phyloP scores from a whole-genome alignment of 2,888 invertebrate genomes.

The Amiota minor region DNA sequence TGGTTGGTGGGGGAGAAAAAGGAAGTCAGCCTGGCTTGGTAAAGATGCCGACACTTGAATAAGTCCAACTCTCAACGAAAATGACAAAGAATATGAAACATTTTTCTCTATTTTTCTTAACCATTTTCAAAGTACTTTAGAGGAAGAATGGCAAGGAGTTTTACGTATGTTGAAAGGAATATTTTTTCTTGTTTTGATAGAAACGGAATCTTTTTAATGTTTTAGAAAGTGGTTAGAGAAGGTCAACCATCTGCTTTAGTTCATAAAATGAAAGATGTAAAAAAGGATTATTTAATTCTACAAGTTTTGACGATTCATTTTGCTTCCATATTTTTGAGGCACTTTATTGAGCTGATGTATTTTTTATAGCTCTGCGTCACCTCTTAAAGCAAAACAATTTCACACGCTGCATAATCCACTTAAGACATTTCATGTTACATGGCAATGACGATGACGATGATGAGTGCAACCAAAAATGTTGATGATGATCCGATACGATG shows the following conservation, averaged over 20 bases:
- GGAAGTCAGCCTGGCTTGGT: background rate
- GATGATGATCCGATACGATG: slow-evolving; percentile 29
- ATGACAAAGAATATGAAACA: slow-evolving; percentile 27
- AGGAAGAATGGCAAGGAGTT: slow-evolving; percentile 27
- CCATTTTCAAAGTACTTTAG: no score
- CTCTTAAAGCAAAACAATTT: slow-evolving; percentile 1
- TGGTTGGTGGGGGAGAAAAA: background rate
- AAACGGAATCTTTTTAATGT: no score
- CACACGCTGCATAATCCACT: background rate
- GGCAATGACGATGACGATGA: background rate
- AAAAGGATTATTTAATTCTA: no score
- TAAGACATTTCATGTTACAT: background rate
- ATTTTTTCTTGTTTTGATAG: no score
- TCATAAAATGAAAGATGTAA: no score
- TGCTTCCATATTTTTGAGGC: no score
- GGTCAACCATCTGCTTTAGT: no score
- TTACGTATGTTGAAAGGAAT: slow-evolving; percentile 45
- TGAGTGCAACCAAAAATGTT: background rate
- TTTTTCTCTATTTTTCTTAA: background rate
- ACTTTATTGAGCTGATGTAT: no score
- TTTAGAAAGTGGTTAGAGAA: no score
- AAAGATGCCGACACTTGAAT: slow-evolving; percentile 4
- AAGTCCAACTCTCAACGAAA: slow-evolving; percentile 17
- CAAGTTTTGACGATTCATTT: no score
- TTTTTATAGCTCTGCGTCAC: no score